Evolutionary conservation across 2,113 vertebrate species (phyloP).

Genomic region (Coregonus clupeaformis): DNA sequence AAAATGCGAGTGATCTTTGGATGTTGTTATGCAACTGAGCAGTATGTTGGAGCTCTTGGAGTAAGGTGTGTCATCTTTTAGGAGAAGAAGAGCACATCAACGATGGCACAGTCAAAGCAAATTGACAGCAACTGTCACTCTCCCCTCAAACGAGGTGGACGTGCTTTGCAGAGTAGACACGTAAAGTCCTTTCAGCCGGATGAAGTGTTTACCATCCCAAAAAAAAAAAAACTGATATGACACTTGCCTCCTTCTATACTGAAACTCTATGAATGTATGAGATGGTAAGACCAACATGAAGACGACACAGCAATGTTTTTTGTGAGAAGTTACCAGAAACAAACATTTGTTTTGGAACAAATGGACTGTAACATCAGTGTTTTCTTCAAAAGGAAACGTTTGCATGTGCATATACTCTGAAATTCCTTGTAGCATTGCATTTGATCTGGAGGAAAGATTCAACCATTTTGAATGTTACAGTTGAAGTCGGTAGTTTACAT

Average conservation of each 20-base stretch:
- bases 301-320: neutral
- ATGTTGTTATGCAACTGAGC: neutral
- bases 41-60: neutral
- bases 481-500: too few relatives aligned
- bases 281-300: neutral
- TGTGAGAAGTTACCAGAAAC: neutral
- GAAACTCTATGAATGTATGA: neutral
- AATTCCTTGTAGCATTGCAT: too few relatives aligned
- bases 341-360: too few relatives aligned
- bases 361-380: too few relatives aligned
- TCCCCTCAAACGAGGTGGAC: neutral
- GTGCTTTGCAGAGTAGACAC: neutral
- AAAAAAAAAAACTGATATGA: neutral
- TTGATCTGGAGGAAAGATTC: too few relatives aligned
- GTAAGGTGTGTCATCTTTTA: neutral
- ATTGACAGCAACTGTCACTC: constrained; percentile 7
- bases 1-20: neutral
- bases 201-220: neutral
- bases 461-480: too few relatives aligned
- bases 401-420: too few relatives aligned
- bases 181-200: neutral
- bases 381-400: too few relatives aligned
- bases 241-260: neutral
- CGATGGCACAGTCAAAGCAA: neutral
- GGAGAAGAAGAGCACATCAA: neutral